These are phyloP conservation scores for Protobothrops mucrosquamatus DNA, from an alignment of 2,113 vertebrate genomes.

Conservation along the genomic window DNA sequence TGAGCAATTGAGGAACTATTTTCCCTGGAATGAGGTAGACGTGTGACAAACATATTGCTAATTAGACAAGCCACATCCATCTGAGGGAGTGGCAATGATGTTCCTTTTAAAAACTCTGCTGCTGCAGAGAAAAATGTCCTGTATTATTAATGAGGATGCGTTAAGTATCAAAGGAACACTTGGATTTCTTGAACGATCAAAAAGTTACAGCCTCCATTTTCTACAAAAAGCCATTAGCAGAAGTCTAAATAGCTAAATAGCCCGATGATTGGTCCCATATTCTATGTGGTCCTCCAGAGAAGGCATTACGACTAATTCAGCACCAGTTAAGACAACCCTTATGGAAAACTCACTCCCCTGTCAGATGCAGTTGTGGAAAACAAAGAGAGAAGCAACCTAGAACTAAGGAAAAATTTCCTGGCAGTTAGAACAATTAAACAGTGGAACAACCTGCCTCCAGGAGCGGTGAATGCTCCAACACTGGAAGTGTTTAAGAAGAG, in stretches of 20 bases:
- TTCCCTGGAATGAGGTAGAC: constrained; percentile 25
- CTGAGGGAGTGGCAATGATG: constrained; percentile 34
- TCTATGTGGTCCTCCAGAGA: neutral
- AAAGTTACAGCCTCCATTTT: neutral
- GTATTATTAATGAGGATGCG: constrained; percentile 45
- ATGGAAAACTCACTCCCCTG: neutral
- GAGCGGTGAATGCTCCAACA: no score
- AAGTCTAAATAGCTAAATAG: neutral
- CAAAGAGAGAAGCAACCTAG: no score
- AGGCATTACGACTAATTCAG: neutral
- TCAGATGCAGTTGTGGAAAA: neutral
- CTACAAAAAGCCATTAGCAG: neutral
- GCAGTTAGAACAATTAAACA: no score
- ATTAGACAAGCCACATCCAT: constrained; percentile 42
- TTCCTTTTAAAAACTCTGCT: constrained; percentile 35
- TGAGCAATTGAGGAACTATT: constrained; percentile 24
- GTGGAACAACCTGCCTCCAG: no score
- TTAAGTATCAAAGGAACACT: constrained; percentile 2
- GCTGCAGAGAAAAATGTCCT: constrained; percentile 22
- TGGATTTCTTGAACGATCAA: neutral
- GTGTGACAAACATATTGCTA: constrained; percentile 39
- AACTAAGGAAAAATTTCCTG: no score
- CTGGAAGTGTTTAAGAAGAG: no score
- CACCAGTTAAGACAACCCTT: neutral
- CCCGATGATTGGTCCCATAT: neutral